Evolutionary conservation across 2,113 vertebrate species (phyloP), one percentile per base, ranked within the genome.

Genomic region (Acrocephalus arundinaceus): DNA sequence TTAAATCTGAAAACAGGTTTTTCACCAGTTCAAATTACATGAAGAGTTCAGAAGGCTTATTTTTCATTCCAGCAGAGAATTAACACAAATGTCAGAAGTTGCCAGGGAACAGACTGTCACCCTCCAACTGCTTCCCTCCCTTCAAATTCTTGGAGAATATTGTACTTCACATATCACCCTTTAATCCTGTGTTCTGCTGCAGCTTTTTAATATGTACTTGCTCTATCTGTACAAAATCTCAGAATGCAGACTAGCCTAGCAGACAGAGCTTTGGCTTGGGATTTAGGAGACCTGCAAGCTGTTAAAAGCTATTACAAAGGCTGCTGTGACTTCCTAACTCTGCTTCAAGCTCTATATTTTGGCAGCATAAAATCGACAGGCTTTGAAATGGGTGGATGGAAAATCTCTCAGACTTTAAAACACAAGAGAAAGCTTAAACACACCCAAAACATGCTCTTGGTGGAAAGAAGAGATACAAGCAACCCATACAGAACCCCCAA

Each of bases 61-160:
- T 92, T 94, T 96, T 93, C 68, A 90, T 93, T 96, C 94, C 94
- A 96, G 87, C 79, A 88, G 86, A 96, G 95, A 97, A 97, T 96
- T 96, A 97, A 94, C 96, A 96, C 67, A 94, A 95, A 94, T 95
- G 94, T 96, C 96, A 93, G 88, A 93, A 96, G 92, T 88, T 97
- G 95, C 96, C 96, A 95, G 83, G 95, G 95, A 97, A 96, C 96
- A 97, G 95, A 93, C 96, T 97, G 96, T 93, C 90, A 96, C 86
- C 94, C 95, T 97, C 94, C 95, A 97, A 97, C 94, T 94, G 95
- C 92, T 93, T 96, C 86, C 65, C 63, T 92, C 63, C 86, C 88
- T 94, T 84, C 76, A 86, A 43, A 95, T 74, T 37, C 94, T 93
- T 92, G 92, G 90, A 96, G 88, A 79, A 96, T 94, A 90, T 93